Percentiles rank a stretch among this genome's conserved stretches.
Conservation (phyloP, 2,888 invertebrate genomes). For the Pilophorus perplexus region DNA sequence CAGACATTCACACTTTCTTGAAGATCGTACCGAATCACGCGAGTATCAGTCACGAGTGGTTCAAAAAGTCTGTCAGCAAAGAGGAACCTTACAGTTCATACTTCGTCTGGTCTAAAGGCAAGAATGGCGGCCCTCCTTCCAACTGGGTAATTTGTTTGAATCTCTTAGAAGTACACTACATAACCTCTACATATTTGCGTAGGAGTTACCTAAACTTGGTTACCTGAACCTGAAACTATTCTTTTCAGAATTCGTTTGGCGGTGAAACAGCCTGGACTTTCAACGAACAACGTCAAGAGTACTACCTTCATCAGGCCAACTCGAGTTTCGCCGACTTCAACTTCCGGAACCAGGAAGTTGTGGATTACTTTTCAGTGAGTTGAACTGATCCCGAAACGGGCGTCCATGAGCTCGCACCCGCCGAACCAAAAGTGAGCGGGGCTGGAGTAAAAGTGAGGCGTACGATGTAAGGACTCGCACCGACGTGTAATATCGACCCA, state of each 20-base stretch:
- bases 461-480: too few species aligned
- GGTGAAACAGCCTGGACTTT: constrained; percentile 70
- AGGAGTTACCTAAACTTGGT: constrained; percentile 6
- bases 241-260: constrained; percentile 24
- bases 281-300: constrained; percentile 63
- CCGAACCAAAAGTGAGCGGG: too few species aligned
- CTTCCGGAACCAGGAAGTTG: constrained; percentile 67
- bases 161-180: too few species aligned
- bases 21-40: constrained; percentile 75
- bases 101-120: constrained; percentile 54
- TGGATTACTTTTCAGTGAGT: constrained; percentile 59
- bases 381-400: too few species aligned
- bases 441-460: too few species aligned
- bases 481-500: too few species aligned
- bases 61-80: constrained; percentile 52
- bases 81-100: constrained; percentile 53
- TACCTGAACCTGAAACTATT: neutral
- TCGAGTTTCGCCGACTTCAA: constrained; percentile 74
- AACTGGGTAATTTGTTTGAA: constrained; percentile 49
- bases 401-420: too few species aligned
- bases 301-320: constrained; percentile 75
- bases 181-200: too few species aligned
- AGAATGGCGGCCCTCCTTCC: constrained; percentile 43
- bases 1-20: constrained; percentile 63
- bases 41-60: constrained; percentile 57